Evolutionary conservation across 2,888 invertebrate genomes (phyloP).

Genomic region (Sthenelais limicola): DNA sequence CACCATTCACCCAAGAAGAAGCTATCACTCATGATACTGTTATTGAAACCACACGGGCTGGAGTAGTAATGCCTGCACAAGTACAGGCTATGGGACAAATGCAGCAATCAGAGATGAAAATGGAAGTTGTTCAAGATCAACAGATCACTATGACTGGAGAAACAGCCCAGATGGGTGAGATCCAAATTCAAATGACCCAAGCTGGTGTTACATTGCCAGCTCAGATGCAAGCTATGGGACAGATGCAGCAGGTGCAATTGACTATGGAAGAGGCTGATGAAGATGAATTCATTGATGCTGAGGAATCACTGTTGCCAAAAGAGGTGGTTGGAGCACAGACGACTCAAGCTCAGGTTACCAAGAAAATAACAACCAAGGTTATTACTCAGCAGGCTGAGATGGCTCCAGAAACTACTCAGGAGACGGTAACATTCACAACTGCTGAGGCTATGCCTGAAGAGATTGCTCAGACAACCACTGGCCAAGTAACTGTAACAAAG

Average conservation of each 20-base stretch:
- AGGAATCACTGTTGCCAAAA: constrained; percentile 5
- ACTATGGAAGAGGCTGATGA: constrained; percentile 32
- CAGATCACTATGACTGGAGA: neutral
- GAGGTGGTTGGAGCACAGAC: constrained; percentile 4
- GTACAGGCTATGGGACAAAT: constrained; percentile 25
- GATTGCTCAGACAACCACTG: neutral
- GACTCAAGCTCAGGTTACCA: neutral
- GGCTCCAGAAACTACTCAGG: constrained; percentile 27
- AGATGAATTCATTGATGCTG: constrained; percentile 41
- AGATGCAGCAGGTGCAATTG: constrained; percentile 21
- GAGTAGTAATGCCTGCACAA: constrained; percentile 9
- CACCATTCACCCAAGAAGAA: neutral
- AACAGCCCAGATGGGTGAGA: neutral
- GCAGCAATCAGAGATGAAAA: constrained; percentile 23
- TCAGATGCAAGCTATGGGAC: constrained; percentile 25
- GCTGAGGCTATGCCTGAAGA: constrained; percentile 16
- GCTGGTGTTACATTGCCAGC: constrained; percentile 22
- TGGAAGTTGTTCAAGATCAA: constrained; percentile 20
- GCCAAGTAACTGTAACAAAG: neutral
- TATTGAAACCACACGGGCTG: neutral
- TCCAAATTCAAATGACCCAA: constrained; percentile 18
- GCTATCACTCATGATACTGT: neutral
- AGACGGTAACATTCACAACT: constrained; percentile 18
- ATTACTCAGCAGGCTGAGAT: constrained; percentile 24
- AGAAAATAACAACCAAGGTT: constrained; percentile 16